These are phyloP conservation scores for Anolis carolinensis DNA, from an alignment of 2,113 vertebrate genomes.

Conservation along the genomic window DNA sequence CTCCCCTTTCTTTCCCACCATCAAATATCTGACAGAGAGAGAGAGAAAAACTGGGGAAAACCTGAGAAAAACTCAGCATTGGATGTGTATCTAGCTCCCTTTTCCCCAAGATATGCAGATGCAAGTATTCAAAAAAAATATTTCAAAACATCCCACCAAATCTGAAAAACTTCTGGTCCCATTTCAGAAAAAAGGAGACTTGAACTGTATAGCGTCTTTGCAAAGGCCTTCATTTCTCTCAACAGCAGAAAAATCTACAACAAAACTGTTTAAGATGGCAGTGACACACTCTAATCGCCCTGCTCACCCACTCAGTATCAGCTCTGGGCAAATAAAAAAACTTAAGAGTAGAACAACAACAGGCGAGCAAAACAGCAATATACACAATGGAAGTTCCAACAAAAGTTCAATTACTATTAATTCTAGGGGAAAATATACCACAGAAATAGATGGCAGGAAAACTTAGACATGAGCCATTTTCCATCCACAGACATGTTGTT, in stretches of 20 bases:
- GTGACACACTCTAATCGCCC: background rate
- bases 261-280: background rate
- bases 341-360: background rate
- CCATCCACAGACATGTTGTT: background rate
- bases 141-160: too few relatives aligned
- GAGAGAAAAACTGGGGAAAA: too few relatives aligned
- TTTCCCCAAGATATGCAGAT: too few relatives aligned
- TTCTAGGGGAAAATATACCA: background rate
- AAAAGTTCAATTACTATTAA: background rate
- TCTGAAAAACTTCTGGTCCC: too few relatives aligned
- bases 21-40: too few relatives aligned
- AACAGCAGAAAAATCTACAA: too few relatives aligned
- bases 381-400: background rate
- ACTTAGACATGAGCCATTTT: background rate
- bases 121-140: too few relatives aligned
- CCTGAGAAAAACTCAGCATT: too few relatives aligned
- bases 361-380: background rate
- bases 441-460: constrained; percentile 9
- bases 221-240: background rate
- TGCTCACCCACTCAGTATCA: background rate
- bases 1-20: too few relatives aligned
- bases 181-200: too few relatives aligned
- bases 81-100: too few relatives aligned
- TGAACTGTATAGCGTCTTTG: too few relatives aligned
- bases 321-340: background rate